phyloP scores from a whole-genome alignment of 2,888 invertebrate genomes.

The Onchidella celtica region DNA sequence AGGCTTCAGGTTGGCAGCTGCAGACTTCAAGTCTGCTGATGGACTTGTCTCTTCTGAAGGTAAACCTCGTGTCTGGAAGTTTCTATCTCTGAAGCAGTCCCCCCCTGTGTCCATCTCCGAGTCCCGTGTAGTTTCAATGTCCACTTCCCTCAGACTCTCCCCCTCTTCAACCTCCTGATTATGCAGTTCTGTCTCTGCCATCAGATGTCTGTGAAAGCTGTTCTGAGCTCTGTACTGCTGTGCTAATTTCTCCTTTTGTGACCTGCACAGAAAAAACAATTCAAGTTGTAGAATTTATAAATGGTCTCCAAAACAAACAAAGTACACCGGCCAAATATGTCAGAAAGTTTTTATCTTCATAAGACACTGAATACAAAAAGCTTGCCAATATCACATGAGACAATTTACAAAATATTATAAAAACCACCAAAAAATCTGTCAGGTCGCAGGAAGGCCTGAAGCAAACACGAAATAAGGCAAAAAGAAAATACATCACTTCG shows the following conservation, averaged over 20 bases:
- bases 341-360: too few relatives aligned
- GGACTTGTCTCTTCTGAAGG: not conserved
- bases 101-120: not conserved
- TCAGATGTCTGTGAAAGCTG: not conserved
- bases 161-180: not conserved
- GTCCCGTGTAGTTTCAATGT: conserved; percentile 4
- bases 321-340: too few relatives aligned
- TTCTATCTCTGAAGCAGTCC: not conserved
- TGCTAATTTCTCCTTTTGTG: conserved; percentile 27
- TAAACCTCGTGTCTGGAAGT: not conserved
- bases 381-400: too few relatives aligned
- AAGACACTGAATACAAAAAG: too few relatives aligned
- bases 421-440: too few relatives aligned
- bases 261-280: conserved; percentile 4
- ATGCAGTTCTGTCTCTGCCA: not conserved
- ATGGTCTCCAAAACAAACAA: not conserved
- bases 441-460: too few relatives aligned
- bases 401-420: too few relatives aligned
- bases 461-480: too few relatives aligned
- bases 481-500: too few relatives aligned
- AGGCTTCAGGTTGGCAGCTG: conserved; percentile 9
- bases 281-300: too few relatives aligned
- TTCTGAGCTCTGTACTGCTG: conserved; percentile 8
- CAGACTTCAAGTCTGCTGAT: not conserved
- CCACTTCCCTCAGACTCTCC: conserved; percentile 27